These are phyloP conservation scores for Chrysaora quinquecirrha DNA, from an alignment of 30 jellyfish, hydroid and myxozoan genomes.

Conservation along the genomic window DNA sequence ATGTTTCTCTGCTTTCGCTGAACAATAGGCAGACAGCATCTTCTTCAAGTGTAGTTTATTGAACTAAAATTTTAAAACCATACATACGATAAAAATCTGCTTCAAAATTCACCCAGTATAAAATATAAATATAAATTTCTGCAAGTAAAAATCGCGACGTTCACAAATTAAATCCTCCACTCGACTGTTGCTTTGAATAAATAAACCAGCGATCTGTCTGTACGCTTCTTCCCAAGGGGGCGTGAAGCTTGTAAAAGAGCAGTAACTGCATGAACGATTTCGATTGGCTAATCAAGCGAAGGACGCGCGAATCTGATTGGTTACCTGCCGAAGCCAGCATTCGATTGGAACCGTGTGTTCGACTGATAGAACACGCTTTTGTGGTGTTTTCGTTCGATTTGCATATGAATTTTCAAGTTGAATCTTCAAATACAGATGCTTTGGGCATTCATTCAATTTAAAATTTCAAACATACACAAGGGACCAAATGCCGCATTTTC, in stretches of 20 bases:
- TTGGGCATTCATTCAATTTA: neutral
- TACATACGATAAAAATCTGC: neutral
- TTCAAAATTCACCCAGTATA: neutral
- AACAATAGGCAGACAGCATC: conserved; percentile 90
- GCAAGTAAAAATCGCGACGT: neutral
- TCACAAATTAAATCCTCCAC: neutral
- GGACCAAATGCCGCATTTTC: neutral
- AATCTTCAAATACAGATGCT: neutral
- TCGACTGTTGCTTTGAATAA: neutral
- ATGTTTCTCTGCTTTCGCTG: conserved; percentile 70
- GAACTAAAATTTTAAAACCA: conserved; percentile 47
- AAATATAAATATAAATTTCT: neutral
- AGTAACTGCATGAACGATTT: conserved; percentile 25
- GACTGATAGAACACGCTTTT: conserved; percentile 56
- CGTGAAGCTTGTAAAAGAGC: conserved; percentile 54
- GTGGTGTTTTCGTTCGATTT: conserved; percentile 38
- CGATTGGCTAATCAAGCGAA: conserved; percentile 69
- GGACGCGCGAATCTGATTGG: conserved; percentile 71
- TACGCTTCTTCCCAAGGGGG: conserved; percentile 51
- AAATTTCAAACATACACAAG: neutral
- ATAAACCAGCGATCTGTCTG: neutral
- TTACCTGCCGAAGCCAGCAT: conserved; percentile 16
- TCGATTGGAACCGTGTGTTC: conserved; percentile 36
- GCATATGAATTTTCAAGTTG: conserved; percentile 23
- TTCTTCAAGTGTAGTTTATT: conserved; percentile 89